Conservation (phyloP, 2,113 vertebrate species). For the Salminus brasiliensis region DNA sequence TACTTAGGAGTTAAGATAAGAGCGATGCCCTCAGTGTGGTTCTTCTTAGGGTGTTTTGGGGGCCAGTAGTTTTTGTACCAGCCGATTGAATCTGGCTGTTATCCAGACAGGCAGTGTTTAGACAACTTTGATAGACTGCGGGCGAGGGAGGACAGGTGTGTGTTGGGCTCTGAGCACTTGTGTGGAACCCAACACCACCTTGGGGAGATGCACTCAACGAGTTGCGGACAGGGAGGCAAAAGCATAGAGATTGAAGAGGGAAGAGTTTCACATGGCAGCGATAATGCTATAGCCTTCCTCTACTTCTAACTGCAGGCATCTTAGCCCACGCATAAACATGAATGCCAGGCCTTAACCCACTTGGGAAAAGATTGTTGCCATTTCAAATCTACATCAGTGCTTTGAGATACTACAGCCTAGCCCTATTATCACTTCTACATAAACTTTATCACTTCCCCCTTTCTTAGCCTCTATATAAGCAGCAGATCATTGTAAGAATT, state of each 20-base stretch:
- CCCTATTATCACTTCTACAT: not conserved
- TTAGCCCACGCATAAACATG: not conserved
- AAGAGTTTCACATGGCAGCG: not conserved
- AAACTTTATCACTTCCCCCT: not conserved
- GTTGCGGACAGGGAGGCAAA: slow-evolving; percentile 51
- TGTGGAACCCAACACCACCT: slow-evolving; percentile 57
- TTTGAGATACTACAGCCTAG: not conserved
- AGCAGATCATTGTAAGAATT: slow-evolving; percentile 1
- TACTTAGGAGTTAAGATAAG: not conserved
- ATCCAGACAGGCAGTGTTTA: slow-evolving; percentile 49
- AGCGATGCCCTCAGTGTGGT: not conserved
- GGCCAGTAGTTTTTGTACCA: slow-evolving; percentile 26
- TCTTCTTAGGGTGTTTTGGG: not conserved
- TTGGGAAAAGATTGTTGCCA: not conserved
- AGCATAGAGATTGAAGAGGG: slow-evolving; percentile 17
- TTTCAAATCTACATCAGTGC: slow-evolving; percentile 10
- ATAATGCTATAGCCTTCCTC: not conserved
- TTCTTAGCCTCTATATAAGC: not conserved
- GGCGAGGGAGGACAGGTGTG: slow-evolving; percentile 57
- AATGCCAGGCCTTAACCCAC: not conserved
- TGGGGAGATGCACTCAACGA: slow-evolving; percentile 46
- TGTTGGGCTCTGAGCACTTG: slow-evolving; percentile 49
- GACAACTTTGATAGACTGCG: slow-evolving; percentile 55
- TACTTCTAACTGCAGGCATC: not conserved
- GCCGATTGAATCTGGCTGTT: slow-evolving; percentile 33